phyloP scores from a whole-genome alignment of 2,888 invertebrate genomes.

The Drosophila longiperda region DNA sequence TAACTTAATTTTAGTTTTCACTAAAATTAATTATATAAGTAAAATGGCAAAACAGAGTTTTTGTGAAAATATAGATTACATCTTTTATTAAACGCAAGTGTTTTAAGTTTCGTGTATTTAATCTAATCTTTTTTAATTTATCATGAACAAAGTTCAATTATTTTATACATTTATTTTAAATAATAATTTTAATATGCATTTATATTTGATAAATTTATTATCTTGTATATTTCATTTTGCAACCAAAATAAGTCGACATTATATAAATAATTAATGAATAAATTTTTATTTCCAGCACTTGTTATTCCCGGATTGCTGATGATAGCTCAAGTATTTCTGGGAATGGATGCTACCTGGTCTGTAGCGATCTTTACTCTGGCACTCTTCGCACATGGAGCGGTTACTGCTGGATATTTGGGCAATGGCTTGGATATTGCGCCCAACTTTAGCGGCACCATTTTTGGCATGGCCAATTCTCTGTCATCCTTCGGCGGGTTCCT shows the following conservation, averaged over 20 bases:
- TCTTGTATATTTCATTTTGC: too few species aligned
- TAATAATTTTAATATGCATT: too few species aligned
- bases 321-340: slow-evolving; percentile 90
- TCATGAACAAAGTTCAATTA: too few species aligned
- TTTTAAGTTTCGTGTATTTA: background rate
- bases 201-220: too few species aligned
- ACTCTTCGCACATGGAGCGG: slow-evolving; percentile 93
- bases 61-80: background rate
- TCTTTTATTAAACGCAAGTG: background rate
- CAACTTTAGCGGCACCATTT: slow-evolving; percentile 94
- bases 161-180: too few species aligned
- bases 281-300: slow-evolving; percentile 85
- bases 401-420: slow-evolving; percentile 93
- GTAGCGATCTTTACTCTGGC: slow-evolving; percentile 92
- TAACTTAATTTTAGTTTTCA: background rate
- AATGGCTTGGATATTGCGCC: slow-evolving; percentile 95
- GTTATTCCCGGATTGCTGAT: slow-evolving; percentile 89
- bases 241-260: too few species aligned
- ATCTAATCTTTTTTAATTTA: background rate
- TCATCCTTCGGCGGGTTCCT: slow-evolving; percentile 93
- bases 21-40: background rate
- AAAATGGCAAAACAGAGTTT: background rate
- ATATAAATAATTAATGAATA: background rate
- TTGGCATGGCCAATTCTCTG: slow-evolving; percentile 94
- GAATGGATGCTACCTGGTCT: slow-evolving; percentile 89